phyloP scores from a whole-genome alignment of 2,113 vertebrate genomes.

The Rhadina sibilatrix region DNA sequence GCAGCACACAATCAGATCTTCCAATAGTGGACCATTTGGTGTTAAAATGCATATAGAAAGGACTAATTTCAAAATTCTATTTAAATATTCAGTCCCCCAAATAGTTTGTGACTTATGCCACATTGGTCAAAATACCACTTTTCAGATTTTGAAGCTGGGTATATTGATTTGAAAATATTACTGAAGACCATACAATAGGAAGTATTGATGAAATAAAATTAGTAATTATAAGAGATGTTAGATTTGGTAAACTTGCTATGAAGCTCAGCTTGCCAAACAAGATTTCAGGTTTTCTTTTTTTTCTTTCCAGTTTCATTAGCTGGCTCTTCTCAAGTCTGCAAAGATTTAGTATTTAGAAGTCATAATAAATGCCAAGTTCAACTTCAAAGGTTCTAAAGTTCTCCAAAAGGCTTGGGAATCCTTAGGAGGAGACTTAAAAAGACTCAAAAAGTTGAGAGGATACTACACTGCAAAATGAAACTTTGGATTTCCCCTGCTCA shows the following conservation, averaged over 20 bases:
- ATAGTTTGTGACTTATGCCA: not conserved
- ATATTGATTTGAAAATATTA: not conserved
- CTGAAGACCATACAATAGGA: not conserved
- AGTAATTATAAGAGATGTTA: not conserved
- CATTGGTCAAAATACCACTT: not conserved
- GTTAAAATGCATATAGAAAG: not conserved
- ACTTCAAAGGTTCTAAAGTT: not conserved
- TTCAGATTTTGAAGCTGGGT: not conserved
- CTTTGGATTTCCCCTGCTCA: not conserved
- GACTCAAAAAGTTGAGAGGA: not conserved
- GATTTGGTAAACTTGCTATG: not conserved
- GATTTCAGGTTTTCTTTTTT: not conserved
- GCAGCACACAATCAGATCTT: not conserved
- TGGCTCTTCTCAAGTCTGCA: rapidly evolving
- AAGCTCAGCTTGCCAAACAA: not conserved
- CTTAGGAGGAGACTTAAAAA: not conserved
- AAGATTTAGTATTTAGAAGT: not conserved
- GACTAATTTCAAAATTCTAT: not conserved
- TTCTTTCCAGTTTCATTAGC: not conserved
- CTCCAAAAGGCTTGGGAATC: not conserved
- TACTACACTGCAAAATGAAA: not conserved
- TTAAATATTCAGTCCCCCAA: not conserved
- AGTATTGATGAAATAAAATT: not conserved
- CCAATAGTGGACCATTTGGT: not conserved
- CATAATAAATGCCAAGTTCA: not conserved